Conservation (phyloP, 2,113 vertebrate genomes). For the Pluvialis apricaria region DNA sequence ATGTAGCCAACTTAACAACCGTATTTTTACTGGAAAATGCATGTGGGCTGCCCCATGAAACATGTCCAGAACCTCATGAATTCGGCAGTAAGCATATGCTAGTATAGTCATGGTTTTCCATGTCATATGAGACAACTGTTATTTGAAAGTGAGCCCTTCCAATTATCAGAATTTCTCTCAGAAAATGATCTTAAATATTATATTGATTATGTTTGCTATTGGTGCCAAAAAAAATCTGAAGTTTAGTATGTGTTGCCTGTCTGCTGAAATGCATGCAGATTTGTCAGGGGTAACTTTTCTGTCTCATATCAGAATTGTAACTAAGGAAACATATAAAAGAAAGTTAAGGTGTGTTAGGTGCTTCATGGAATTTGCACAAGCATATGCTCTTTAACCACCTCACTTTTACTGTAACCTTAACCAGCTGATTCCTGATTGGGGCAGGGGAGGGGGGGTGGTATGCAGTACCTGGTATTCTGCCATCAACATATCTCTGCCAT, state of each 20-base stretch:
- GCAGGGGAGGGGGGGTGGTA: no score
- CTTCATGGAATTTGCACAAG: background rate
- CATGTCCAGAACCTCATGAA: background rate
- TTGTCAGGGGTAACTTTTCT: background rate
- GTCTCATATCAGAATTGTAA: background rate
- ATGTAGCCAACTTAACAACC: background rate
- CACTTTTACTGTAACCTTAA: background rate
- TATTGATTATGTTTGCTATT: background rate
- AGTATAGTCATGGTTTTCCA: background rate
- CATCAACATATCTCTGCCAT: no score
- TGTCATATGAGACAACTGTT: background rate
- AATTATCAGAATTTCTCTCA: background rate
- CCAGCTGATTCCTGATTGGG: background rate
- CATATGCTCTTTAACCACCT: background rate
- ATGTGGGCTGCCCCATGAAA: fast-evolving
- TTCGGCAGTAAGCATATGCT: background rate
- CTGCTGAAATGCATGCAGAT: background rate
- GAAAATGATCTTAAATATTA: background rate
- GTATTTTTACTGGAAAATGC: background rate
- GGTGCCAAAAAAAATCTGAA: background rate
- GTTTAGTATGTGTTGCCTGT: background rate
- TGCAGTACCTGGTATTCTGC: no score
- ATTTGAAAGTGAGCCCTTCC: background rate
- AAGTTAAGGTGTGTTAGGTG: background rate
- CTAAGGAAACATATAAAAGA: background rate